Percentiles rank a stretch among this genome's conserved stretches.
These are phyloP conservation scores for Dyspetes luteomarginatus DNA, from an alignment of 2,888 invertebrate genomes.

Conservation along the genomic window DNA sequence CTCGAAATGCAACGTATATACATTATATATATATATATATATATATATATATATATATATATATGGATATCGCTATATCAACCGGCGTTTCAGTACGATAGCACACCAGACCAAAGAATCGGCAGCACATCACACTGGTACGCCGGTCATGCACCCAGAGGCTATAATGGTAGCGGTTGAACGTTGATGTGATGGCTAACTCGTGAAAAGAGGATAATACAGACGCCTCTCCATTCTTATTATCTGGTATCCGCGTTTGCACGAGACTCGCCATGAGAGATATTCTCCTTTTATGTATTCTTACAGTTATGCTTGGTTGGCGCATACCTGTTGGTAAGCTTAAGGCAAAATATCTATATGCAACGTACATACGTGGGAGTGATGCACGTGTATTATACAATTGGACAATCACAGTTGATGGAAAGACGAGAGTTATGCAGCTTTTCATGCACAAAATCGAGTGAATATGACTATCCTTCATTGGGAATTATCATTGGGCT, in stretches of 20 bases:
- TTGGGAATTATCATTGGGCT: background rate
- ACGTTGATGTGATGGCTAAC: constrained; percentile 15
- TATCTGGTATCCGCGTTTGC: constrained; percentile 43
- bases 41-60: constrained; percentile 4
- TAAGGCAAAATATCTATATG: constrained; percentile 11
- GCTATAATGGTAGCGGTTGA: constrained; percentile 47
- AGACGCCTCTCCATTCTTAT: constrained; percentile 59
- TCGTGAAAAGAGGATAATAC: constrained; percentile 56
- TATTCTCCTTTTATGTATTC: constrained; percentile 23
- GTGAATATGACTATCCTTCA: constrained; percentile 16
- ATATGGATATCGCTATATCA: background rate
- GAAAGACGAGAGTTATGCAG: background rate
- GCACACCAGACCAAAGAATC: constrained; percentile 12
- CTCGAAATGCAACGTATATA: constrained; percentile 53
- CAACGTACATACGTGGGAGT: constrained; percentile 11
- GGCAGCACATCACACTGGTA: constrained; percentile 14
- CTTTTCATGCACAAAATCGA: background rate
- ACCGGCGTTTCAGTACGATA: constrained; percentile 29
- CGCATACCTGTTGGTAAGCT: constrained; percentile 18
- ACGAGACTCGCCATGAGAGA: constrained; percentile 40
- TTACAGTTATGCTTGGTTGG: constrained; percentile 1
- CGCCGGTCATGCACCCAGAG: constrained; percentile 49
- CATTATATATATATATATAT: constrained; percentile 7
- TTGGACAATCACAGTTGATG: background rate
- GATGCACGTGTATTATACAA: background rate